A percentile compares a stretch with the other conserved stretches of the same genome.
Conservation (phyloP, 2,888 invertebrate genomes). For the Matsumyia berberina region DNA sequence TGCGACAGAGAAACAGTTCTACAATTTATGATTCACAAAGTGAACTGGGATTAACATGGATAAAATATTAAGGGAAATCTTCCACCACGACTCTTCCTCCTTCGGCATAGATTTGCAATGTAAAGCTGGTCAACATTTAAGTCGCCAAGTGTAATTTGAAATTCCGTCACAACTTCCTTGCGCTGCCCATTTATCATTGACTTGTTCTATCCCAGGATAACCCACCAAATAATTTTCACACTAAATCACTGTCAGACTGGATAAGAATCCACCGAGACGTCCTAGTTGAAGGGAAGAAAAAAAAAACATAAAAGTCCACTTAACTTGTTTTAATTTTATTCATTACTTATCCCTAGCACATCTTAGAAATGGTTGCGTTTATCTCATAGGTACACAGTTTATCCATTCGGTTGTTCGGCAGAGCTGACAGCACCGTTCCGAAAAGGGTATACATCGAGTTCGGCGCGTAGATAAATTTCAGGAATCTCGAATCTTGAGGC, state of each 20-base stretch:
- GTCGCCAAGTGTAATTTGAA: neutral
- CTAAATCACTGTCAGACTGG: constrained; percentile 8
- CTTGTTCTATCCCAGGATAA: constrained; percentile 13
- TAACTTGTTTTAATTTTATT: constrained; percentile 26
- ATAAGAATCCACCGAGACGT: too few species aligned
- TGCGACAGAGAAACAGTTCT: too few species aligned
- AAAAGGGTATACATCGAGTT: constrained; percentile 79
- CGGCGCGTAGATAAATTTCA: constrained; percentile 80
- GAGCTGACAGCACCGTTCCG: constrained; percentile 77
- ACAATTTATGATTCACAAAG: too few species aligned
- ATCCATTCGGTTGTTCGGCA: constrained; percentile 75
- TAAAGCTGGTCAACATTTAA: too few species aligned
- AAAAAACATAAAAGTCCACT: neutral
- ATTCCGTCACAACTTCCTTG: neutral
- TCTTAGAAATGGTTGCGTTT: constrained; percentile 79
- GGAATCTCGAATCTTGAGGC: constrained; percentile 78
- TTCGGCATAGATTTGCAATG: too few species aligned
- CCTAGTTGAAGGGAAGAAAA: too few species aligned
- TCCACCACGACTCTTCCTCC: too few species aligned
- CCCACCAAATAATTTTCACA: neutral
- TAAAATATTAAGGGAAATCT: too few species aligned
- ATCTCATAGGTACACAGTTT: constrained; percentile 78
- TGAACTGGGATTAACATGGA: too few species aligned
- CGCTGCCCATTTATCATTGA: constrained; percentile 22
- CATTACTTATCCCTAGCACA: constrained; percentile 76